A percentile compares a stretch with the other conserved stretches of the same genome.
phyloP scores from a whole-genome alignment of 2,888 invertebrate genomes.

The Opisthograptis luteolata region DNA sequence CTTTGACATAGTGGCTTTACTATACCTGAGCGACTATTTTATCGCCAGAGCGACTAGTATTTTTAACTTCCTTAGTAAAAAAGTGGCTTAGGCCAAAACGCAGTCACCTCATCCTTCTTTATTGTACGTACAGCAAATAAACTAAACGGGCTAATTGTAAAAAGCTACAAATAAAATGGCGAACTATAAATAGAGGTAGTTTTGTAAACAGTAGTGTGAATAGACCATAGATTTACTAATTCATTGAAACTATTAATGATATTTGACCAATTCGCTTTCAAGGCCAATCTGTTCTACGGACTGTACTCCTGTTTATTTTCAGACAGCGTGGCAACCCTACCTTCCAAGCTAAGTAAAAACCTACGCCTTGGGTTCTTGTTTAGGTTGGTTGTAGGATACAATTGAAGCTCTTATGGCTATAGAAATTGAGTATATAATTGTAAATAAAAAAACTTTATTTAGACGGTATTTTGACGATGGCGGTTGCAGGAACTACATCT shows the following conservation, averaged over 20 bases:
- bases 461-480: too few relatives aligned
- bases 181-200: constrained; percentile 59
- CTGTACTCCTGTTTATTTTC: constrained; percentile 20
- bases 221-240: constrained; percentile 23
- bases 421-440: constrained; percentile 22
- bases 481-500: neutral
- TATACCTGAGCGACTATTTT: too few relatives aligned
- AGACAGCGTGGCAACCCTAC: neutral
- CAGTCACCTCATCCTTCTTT: constrained; percentile 26
- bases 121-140: constrained; percentile 34
- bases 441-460: neutral
- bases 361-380: neutral
- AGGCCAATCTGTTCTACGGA: constrained; percentile 43
- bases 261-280: constrained; percentile 65
- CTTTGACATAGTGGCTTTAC: neutral
- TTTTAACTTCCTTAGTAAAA: too few relatives aligned
- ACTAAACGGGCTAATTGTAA: constrained; percentile 50
- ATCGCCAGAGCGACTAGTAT: too few relatives aligned
- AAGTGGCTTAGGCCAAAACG: neutral
- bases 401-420: constrained; percentile 31
- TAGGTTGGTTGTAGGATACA: constrained; percentile 18
- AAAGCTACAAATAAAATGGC: constrained; percentile 48
- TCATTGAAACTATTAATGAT: constrained; percentile 14
- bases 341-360: neutral
- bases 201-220: constrained; percentile 46